A percentile compares a stretch with the other conserved stretches of the same genome.
Conservation (phyloP, 2,113 vertebrate genomes). For the Rhinopomastus cyanomelas region DNA sequence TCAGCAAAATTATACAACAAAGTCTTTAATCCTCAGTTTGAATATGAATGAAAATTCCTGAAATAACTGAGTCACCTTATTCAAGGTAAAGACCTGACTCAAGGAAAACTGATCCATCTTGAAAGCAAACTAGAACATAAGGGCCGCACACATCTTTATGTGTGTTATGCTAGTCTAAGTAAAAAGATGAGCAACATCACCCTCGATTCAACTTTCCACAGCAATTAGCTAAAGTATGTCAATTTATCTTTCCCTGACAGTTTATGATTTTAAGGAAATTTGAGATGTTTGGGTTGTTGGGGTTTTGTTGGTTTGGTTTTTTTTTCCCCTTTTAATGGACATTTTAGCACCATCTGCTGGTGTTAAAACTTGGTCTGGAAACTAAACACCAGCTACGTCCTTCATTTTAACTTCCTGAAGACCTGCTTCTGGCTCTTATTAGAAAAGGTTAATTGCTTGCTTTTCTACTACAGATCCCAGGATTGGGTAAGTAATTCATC, state of each 20-base stretch:
- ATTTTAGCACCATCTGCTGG: slow-evolving; percentile 92
- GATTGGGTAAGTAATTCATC: slow-evolving; percentile 34
- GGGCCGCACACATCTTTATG: slow-evolving; percentile 6
- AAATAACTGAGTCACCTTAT: slow-evolving; percentile 45
- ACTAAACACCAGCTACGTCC: slow-evolving; percentile 48
- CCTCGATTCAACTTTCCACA: slow-evolving; percentile 79
- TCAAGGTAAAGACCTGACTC: slow-evolving; percentile 44
- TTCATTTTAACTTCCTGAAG: slow-evolving; percentile 47
- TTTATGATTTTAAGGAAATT: slow-evolving; percentile 85
- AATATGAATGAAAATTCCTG: slow-evolving; percentile 55
- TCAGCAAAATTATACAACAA: neutral
- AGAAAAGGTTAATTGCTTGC: slow-evolving; percentile 63
- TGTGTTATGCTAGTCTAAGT: slow-evolving; percentile 46
- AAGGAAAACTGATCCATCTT: slow-evolving; percentile 61
- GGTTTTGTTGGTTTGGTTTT: slow-evolving; percentile 22
- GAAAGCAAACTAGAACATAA: slow-evolving; percentile 56
- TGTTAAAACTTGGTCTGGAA: slow-evolving; percentile 70
- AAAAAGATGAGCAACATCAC: slow-evolving; percentile 75
- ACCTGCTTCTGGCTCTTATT: slow-evolving; percentile 49
- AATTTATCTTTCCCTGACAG: slow-evolving; percentile 85
- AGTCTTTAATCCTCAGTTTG: slow-evolving; percentile 20
- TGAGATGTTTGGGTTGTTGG: slow-evolving; percentile 63
- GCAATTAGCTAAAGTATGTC: slow-evolving; percentile 83
- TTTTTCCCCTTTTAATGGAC: slow-evolving; percentile 72
- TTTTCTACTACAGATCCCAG: slow-evolving; percentile 47